Evolutionary conservation across 2,888 invertebrate species (phyloP).

Genomic region (Drosophila anomelani): DNA sequence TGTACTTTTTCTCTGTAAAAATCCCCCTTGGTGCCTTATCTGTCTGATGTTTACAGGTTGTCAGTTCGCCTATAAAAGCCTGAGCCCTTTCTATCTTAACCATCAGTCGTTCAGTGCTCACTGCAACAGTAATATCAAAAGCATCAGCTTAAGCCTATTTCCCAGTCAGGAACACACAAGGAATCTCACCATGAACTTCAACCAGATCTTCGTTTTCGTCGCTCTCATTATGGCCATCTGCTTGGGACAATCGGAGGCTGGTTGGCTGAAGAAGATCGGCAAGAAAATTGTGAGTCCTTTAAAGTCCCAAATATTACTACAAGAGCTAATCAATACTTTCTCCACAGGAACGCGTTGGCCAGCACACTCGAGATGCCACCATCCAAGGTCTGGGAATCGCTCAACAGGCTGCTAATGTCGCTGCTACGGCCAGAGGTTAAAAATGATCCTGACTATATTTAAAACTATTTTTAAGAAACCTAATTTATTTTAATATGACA

Average conservation of each 20-base stretch:
- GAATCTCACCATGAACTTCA: slow-evolving; percentile 64
- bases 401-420: slow-evolving; percentile 76
- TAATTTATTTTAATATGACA: not conserved
- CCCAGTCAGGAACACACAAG: too few relatives aligned
- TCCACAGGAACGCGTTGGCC: slow-evolving; percentile 63
- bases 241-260: slow-evolving; percentile 77
- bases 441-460: slow-evolving; percentile 20
- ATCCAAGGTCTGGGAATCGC: slow-evolving; percentile 69
- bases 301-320: too few relatives aligned
- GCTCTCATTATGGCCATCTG: slow-evolving; percentile 71
- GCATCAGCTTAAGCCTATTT: not conserved
- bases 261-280: slow-evolving; percentile 75
- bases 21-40: too few relatives aligned
- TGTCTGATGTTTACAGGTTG: too few relatives aligned
- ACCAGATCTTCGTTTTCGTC: slow-evolving; percentile 64
- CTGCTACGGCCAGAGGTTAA: slow-evolving; percentile 61
- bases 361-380: slow-evolving; percentile 74
- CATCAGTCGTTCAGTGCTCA: slow-evolving; percentile 46
- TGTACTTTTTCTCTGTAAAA: too few relatives aligned
- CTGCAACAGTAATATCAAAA: slow-evolving; percentile 20
- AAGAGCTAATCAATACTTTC: not conserved
- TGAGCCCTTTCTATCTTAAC: too few relatives aligned
- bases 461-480: not conserved
- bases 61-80: too few relatives aligned
- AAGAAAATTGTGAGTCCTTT: slow-evolving; percentile 39